phyloP scores from a whole-genome alignment of 2,113 vertebrate species.

The Chaenogobius annularis region DNA sequence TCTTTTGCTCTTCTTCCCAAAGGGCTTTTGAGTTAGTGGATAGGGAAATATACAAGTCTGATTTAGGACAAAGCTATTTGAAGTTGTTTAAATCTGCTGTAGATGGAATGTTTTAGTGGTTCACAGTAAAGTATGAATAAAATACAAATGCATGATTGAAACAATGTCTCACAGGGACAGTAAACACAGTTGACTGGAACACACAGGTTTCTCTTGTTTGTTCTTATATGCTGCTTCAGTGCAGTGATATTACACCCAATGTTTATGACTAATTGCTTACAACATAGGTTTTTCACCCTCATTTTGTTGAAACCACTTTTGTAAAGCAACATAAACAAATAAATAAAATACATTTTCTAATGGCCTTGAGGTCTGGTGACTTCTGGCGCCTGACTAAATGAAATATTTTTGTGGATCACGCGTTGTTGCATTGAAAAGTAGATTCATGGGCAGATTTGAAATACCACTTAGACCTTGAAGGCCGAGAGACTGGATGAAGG shows the following conservation, averaged over 20 bases:
- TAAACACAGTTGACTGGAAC: constrained; percentile 11
- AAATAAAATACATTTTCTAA: neutral
- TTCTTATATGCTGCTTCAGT: neutral
- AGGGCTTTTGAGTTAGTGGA: constrained; percentile 20
- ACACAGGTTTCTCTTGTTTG: neutral
- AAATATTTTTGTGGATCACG: neutral
- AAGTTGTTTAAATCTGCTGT: constrained; percentile 44
- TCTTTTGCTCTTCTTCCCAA: constrained; percentile 24
- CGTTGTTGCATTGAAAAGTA: constrained; percentile 15
- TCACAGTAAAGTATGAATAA: constrained; percentile 24
- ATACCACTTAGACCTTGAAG: constrained; percentile 51
- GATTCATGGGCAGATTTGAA: constrained; percentile 45
- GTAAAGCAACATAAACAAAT: neutral
- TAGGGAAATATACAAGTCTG: constrained; percentile 46
- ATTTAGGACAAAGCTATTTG: constrained; percentile 56
- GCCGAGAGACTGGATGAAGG: constrained; percentile 48
- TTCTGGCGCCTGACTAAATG: neutral
- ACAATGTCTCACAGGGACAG: constrained; percentile 14
- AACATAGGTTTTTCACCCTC: too few species aligned
- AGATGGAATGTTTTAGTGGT: constrained; percentile 27
- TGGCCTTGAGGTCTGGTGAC: neutral
- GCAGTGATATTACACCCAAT: neutral
- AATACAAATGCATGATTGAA: constrained; percentile 25
- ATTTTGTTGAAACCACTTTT: neutral
- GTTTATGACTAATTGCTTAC: too few species aligned